Evolutionary conservation across 2,113 vertebrate species (phyloP), one percentile per base, ranked within the genome.

Genomic region (Ibidorhyncha struthersii): DNA sequence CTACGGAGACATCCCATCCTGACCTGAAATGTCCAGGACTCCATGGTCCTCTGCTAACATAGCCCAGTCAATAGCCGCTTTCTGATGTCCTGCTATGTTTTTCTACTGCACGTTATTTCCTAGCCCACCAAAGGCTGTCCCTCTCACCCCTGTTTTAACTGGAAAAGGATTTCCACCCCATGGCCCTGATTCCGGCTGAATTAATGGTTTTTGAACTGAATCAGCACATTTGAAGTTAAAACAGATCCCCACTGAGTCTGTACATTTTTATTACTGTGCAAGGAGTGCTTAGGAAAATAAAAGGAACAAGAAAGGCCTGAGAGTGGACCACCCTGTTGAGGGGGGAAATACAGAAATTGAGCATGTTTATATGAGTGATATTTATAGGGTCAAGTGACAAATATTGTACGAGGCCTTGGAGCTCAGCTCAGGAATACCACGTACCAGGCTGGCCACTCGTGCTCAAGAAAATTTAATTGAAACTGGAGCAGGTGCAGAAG

Each of bases 261-360:
- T 95, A 96, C 96, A 96, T 96, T 97, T 97, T 96, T 96, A 98
- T 97, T 97, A 97, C 91, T 86, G 84, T 9, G 72, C 90, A 94
- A 97, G 93, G 96, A 95, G 93, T 96, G 92, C 86, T 94, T 95
- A 97, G 84, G 82, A 98, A 97, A 96, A 97, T 95, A 98, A 95
- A 96, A 91, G 81, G 83, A 97, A 96, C 7, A 62, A 95, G 94
- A 97, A 93, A 97, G 38, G 70, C 94, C 77, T 85, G 76, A 94
- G 91, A 95, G 73, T 86, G 67, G 96, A 97, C 93, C 94, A 97
- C 95, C 93, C 92, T 93, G 95, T 86, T 82, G 94, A 93, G 93
- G 96, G 55, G 88, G 71, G 74, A 95, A 90, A 94, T 73, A 87
- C 1, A 95, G 91, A 78, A 93, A 93, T 90, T 27, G 56, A 93